A percentile compares a stretch with the other conserved stretches of the same genome.
Conservation (phyloP, 2,797 vertebrate species). For the Melanotaenia pygmaea region DNA sequence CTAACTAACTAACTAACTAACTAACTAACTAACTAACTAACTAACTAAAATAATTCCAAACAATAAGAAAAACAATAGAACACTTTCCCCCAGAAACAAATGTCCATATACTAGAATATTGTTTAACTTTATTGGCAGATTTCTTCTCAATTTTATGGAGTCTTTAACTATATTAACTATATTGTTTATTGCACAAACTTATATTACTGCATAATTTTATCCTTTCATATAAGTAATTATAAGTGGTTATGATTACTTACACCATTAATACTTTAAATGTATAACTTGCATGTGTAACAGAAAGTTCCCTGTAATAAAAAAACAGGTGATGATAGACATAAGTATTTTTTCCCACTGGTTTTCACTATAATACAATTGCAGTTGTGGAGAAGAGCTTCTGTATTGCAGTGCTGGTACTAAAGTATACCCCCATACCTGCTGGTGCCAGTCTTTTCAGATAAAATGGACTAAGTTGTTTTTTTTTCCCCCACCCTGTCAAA, state of each 20-base stretch:
- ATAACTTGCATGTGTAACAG: neutral
- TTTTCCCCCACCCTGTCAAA: neutral
- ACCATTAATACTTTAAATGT: neutral
- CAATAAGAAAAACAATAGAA: too few relatives aligned
- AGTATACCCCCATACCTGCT: neutral
- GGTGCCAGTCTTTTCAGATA: conserved; percentile 3
- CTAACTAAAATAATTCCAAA: too few relatives aligned
- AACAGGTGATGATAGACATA: neutral
- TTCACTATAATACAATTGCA: conserved; percentile 4
- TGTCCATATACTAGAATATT: too few relatives aligned
- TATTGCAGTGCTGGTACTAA: neutral
- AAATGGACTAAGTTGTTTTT: neutral
- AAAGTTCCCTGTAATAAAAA: neutral
- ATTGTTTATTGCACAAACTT: neutral
- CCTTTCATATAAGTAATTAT: neutral
- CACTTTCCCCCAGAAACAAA: too few relatives aligned
- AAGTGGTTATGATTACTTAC: neutral
- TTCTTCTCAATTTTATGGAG: too few relatives aligned
- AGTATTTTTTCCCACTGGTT: neutral
- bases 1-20: too few relatives aligned
- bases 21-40: too few relatives aligned
- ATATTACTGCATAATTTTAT: neutral
- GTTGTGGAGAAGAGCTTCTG: neutral
- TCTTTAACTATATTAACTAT: too few relatives aligned
- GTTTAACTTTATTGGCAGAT: too few relatives aligned